Evolutionary conservation across 2,888 invertebrate species (phyloP).

Genomic region (Mechanitis mazaeus): DNA sequence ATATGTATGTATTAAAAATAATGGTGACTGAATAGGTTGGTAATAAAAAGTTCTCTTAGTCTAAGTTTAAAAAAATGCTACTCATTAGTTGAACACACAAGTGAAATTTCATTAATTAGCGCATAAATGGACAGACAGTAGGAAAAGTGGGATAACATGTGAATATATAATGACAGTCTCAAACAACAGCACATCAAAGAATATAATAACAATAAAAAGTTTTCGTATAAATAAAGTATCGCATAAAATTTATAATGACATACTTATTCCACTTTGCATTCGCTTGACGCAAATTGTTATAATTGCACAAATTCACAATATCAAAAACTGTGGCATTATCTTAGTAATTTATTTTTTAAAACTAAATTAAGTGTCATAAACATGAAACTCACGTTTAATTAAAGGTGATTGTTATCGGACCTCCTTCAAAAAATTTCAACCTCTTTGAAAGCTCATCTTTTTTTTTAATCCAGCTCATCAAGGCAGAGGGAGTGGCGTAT

Average conservation of each 20-base stretch:
- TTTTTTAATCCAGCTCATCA: conserved; percentile 26
- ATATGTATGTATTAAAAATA: no score
- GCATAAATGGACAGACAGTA: no score
- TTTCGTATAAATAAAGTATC: conserved; percentile 9
- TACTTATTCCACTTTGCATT: conserved; percentile 12
- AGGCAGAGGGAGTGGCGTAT: conserved; percentile 35
- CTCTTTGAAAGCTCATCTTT: conserved; percentile 15
- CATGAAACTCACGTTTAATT: conserved; percentile 24
- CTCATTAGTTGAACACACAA: no score
- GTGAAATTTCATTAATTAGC: no score
- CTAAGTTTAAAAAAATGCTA: no score
- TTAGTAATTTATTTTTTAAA: conserved; percentile 23
- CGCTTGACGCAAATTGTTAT: conserved; percentile 19
- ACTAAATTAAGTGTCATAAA: conserved; percentile 34
- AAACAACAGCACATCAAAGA: not conserved
- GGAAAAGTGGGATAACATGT: no score
- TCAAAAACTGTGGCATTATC: conserved; percentile 20
- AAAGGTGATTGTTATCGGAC: conserved; percentile 28
- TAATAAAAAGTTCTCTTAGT: no score
- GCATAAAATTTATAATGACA: conserved; percentile 21
- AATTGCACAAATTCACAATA: conserved; percentile 19
- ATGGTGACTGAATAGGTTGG: no score
- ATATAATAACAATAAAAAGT: conserved; percentile 6
- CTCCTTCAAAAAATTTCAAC: conserved; percentile 19
- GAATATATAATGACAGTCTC: no score